phyloP scores from a whole-genome alignment of 2,113 vertebrate species.

The Polyodon spathula region DNA sequence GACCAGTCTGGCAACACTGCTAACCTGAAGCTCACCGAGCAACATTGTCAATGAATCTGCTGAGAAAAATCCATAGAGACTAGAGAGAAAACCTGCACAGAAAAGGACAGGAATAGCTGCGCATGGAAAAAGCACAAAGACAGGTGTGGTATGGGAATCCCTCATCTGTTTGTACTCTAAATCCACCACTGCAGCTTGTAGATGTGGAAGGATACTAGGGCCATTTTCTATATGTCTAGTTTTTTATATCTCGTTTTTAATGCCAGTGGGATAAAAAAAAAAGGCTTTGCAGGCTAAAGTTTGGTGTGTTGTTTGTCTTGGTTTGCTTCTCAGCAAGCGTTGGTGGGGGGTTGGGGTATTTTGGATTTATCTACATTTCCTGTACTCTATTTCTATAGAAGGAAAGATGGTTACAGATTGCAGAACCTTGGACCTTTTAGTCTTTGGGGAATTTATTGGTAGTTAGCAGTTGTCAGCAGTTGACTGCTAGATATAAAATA shows the following conservation, averaged over 20 bases:
- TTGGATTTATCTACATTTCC: constrained; percentile 48
- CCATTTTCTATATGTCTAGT: constrained; percentile 29
- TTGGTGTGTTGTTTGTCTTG: constrained; percentile 47
- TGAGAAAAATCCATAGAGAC: constrained; percentile 43
- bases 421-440: constrained; percentile 56
- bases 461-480: constrained; percentile 66
- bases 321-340: constrained; percentile 33
- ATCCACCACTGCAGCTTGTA: constrained; percentile 27
- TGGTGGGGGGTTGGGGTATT: constrained; percentile 29
- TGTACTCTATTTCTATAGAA: constrained; percentile 34
- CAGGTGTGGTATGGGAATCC: constrained; percentile 46
- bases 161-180: constrained; percentile 28
- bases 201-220: constrained; percentile 24
- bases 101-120: constrained; percentile 40
- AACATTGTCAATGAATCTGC: constrained; percentile 42
- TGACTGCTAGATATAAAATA: constrained; percentile 48
- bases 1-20: constrained; percentile 40
- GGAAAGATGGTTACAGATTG: constrained; percentile 31
- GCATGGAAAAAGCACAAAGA: constrained; percentile 44
- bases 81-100: constrained; percentile 29
- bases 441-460: constrained; percentile 61
- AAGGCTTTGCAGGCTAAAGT: constrained; percentile 35
- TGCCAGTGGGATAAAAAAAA: constrained; percentile 41
- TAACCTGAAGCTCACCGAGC: constrained; percentile 41
- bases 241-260: constrained; percentile 27